Conservation (phyloP, 2,888 invertebrate species). For the Lasioglossum figueresi region DNA sequence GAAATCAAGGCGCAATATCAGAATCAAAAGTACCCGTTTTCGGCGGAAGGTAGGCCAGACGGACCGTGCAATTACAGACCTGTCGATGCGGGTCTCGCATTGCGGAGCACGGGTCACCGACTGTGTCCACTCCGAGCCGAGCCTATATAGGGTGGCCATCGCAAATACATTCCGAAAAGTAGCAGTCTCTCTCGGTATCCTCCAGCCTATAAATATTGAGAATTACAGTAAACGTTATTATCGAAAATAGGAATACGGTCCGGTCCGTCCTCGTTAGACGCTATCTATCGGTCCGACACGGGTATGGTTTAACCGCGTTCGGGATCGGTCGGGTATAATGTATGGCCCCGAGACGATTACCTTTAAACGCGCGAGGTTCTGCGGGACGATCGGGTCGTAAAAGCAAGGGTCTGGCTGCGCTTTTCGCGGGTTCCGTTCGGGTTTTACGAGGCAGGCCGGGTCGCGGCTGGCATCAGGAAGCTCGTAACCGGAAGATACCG, state of each 20-base stretch:
- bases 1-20: background rate
- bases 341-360: slow-evolving; percentile 32
- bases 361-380: slow-evolving; percentile 36
- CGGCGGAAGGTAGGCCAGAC: background rate
- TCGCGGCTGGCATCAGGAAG: slow-evolving; percentile 52
- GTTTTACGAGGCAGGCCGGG: slow-evolving; percentile 63
- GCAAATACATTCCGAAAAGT: background rate
- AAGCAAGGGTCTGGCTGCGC: slow-evolving; percentile 27
- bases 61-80: slow-evolving; percentile 30
- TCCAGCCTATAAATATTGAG: background rate
- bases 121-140: background rate
- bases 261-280: slow-evolving; percentile 2
- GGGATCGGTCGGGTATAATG: slow-evolving; percentile 28
- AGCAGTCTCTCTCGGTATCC: background rate
- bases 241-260: background rate
- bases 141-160: background rate
- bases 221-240: background rate
- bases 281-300: background rate
- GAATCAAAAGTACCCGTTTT: background rate
- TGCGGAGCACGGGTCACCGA: background rate
- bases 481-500: slow-evolving; percentile 68
- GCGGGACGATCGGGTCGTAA: slow-evolving; percentile 47
- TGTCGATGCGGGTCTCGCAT: slow-evolving; percentile 23
- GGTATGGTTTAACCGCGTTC: background rate
- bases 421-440: slow-evolving; percentile 40